Conservation (phyloP, 2,113 vertebrate genomes). For the Micromys minutus region DNA sequence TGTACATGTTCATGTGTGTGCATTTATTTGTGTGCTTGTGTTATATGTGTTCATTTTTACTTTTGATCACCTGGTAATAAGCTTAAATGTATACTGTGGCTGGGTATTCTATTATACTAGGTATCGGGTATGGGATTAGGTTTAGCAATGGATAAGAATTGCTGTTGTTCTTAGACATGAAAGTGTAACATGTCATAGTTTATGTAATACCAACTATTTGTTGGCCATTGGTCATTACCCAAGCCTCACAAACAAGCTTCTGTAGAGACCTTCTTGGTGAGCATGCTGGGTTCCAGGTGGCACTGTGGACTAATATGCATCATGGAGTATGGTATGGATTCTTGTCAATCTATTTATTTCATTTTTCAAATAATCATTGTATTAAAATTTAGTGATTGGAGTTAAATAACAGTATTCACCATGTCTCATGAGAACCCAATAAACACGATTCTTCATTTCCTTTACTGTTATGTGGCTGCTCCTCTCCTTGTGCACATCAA, state of each 20-base stretch:
- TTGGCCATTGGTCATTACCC: neutral
- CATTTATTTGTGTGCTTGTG: no score
- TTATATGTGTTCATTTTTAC: neutral
- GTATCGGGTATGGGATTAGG: neutral
- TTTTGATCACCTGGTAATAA: accelerated
- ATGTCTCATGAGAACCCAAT: neutral
- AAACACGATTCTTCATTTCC: neutral
- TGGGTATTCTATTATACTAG: neutral
- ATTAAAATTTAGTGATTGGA: neutral
- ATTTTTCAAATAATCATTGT: neutral
- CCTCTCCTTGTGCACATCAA: neutral
- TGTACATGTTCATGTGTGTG: neutral
- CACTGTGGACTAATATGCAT: no score
- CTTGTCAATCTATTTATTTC: neutral
- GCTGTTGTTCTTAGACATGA: neutral
- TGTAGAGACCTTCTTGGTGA: neutral
- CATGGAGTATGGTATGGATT: neutral
- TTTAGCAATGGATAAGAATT: neutral
- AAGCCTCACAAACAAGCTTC: neutral
- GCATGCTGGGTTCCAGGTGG: neutral
- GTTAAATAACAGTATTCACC: neutral
- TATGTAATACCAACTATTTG: neutral
- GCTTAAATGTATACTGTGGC: neutral
- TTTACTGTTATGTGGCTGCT: neutral
- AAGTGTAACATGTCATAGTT: neutral